Conservation (phyloP, 2,113 vertebrate genomes). For the Apus apus region DNA sequence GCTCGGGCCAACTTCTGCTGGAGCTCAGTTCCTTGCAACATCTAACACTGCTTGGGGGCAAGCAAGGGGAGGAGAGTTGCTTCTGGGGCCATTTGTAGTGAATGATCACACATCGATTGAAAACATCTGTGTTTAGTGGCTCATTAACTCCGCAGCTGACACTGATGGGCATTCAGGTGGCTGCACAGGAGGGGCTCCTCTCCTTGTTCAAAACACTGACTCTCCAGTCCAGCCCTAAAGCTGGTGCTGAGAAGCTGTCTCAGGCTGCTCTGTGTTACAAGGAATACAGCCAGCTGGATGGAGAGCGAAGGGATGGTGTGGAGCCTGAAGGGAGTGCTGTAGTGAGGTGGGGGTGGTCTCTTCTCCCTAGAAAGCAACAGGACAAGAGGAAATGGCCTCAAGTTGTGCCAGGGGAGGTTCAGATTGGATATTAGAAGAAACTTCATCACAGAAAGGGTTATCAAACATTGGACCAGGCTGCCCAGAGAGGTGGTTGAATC, state of each 20-base stretch:
- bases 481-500: no score
- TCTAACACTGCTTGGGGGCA: neutral
- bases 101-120: rapidly evolving
- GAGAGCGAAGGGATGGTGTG: rapidly evolving
- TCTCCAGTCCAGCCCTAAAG: neutral
- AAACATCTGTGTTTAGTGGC: neutral
- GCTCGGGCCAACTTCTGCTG: neutral
- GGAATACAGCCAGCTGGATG: rapidly evolving
- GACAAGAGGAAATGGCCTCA: no score
- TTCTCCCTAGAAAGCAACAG: no score
- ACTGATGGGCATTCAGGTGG: rapidly evolving
- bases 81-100: rapidly evolving
- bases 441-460: no score
- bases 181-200: neutral
- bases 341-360: no score
- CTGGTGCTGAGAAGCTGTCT: rapidly evolving
- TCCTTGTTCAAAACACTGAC: rapidly evolving
- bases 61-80: no score
- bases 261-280: rapidly evolving
- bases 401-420: no score
- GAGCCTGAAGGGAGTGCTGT: no score
- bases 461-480: no score
- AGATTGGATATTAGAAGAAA: no score
- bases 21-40: neutral
- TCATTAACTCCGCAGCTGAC: neutral